These are phyloP conservation scores for Propithecus perrieri DNA, from an alignment of 2,797 vertebrate genomes.

Conservation along the genomic window DNA sequence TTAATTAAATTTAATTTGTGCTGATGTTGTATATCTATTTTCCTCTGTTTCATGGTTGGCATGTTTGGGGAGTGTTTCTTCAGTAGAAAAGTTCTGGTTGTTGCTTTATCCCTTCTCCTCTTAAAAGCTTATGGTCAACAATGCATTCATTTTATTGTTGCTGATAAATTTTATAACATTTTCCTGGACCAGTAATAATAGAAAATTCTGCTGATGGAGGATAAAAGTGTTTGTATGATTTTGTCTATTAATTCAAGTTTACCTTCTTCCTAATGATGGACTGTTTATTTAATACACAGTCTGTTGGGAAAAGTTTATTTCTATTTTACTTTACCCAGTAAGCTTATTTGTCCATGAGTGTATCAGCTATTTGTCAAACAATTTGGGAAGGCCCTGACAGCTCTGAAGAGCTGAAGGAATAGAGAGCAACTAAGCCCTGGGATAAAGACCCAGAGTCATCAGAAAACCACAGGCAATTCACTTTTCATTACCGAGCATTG, in stretches of 20 bases:
- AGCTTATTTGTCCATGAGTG: neutral
- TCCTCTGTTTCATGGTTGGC: neutral
- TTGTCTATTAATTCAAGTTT: slow-evolving; percentile 33
- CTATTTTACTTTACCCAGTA: neutral
- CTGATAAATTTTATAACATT: neutral
- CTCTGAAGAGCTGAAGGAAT: neutral
- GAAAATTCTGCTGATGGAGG: neutral
- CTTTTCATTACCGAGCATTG: neutral
- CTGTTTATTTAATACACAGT: neutral
- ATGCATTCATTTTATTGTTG: neutral
- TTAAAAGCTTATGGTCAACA: neutral
- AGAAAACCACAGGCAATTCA: neutral
- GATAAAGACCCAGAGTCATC: neutral
- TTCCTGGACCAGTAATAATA: neutral
- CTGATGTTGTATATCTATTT: neutral
- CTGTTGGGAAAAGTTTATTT: neutral
- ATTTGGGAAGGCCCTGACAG: neutral
- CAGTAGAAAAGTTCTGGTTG: neutral
- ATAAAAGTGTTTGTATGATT: neutral
- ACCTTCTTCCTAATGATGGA: neutral
- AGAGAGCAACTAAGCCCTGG: neutral
- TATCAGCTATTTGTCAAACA: neutral
- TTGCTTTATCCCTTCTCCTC: neutral
- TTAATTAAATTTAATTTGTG: neutral
- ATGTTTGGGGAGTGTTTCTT: neutral